Evolutionary conservation across 2,797 vertebrate species (phyloP), one percentile per base, ranked within the genome.

Genomic region (Sebastes kiyomatsui): DNA sequence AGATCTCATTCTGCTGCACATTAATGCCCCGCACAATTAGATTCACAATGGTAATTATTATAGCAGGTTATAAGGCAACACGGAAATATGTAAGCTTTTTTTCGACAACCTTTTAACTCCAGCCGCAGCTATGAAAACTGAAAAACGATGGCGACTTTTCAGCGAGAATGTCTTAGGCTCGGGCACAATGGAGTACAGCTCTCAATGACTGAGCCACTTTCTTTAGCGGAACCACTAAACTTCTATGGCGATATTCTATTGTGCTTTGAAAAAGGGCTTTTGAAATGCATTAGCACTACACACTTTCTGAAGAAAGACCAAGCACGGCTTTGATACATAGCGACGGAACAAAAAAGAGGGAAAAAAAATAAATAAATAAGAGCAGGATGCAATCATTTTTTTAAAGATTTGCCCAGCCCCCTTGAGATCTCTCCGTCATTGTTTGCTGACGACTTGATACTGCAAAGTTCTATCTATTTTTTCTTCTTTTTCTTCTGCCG

Each of bases 281-380:
- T 93, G 90, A 95, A 96, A 96, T 92, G 95, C 93, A 95, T 95
- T 95, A 94, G 91, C 91, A 85, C 88, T 91, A 95, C 93, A 95
- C 91, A 91, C 92, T 94, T 84, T 89, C 90, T 86, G 90, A 96
- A 96, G 92, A 96, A 95, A 96, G 92, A 92, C 86, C 87, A 68
- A 94, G 94, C 92, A 90, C n/a, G 91, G 95, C 95, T 95, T 95
- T 94, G 87, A 95, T 93, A 95, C 93, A 94, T 77, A 89, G 94
- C 81, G 67, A 84, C 30, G 75, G 88, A 82, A 87, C 78, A 84
- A 86, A 92, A 92, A 87, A 70, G 35, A 32, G 25, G 55, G 30
- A 54, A 22, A 58, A 69, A 88, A 69, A 71, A 84, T 32, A 84
- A 81, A 90, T 64, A 92, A 92, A 88, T 67, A 81, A 87, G 90